These are phyloP conservation scores for Tachystola acroxantha DNA, from an alignment of 2,888 invertebrate species.

Conservation along the genomic window DNA sequence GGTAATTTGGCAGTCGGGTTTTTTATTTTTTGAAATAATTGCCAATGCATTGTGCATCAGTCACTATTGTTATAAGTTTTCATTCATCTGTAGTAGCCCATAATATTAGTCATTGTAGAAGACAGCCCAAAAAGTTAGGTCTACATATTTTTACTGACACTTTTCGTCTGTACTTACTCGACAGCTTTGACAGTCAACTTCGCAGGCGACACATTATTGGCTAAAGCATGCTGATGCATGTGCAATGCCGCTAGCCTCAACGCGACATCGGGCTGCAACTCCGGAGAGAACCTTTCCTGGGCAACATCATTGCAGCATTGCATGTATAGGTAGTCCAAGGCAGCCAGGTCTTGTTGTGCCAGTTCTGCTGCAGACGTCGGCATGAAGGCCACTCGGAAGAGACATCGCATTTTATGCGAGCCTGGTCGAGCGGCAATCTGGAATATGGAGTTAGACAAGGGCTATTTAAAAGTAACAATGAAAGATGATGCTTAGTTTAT, in stretches of 20 bases:
- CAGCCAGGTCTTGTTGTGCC: conserved; percentile 89
- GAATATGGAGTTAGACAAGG: conserved; percentile 6
- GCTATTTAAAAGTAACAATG: too few relatives aligned
- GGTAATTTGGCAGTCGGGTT: too few relatives aligned
- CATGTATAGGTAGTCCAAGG: conserved; percentile 92
- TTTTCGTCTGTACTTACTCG: conserved; percentile 91
- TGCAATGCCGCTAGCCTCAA: conserved; percentile 92
- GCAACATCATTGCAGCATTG: conserved; percentile 97
- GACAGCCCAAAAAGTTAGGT: too few relatives aligned
- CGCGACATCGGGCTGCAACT: conserved; percentile 90
- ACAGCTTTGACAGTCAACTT: conserved; percentile 92
- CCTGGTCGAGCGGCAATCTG: conserved; percentile 95
- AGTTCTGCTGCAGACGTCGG: conserved; percentile 91
- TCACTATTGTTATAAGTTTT: too few relatives aligned
- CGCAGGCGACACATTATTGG: conserved; percentile 86
- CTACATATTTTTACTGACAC: too few relatives aligned
- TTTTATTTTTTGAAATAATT: too few relatives aligned
- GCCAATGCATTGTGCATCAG: too few relatives aligned
- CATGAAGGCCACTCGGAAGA: conserved; percentile 93
- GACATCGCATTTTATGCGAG: conserved; percentile 92
- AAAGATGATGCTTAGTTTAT: too few relatives aligned
- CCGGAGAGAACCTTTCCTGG: conserved; percentile 93
- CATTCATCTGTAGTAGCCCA: too few relatives aligned
- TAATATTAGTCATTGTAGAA: too few relatives aligned
- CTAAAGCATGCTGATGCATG: conserved; percentile 92